Evolutionary conservation across 2,888 invertebrate species (phyloP).

Genomic region (Theretra japonica): DNA sequence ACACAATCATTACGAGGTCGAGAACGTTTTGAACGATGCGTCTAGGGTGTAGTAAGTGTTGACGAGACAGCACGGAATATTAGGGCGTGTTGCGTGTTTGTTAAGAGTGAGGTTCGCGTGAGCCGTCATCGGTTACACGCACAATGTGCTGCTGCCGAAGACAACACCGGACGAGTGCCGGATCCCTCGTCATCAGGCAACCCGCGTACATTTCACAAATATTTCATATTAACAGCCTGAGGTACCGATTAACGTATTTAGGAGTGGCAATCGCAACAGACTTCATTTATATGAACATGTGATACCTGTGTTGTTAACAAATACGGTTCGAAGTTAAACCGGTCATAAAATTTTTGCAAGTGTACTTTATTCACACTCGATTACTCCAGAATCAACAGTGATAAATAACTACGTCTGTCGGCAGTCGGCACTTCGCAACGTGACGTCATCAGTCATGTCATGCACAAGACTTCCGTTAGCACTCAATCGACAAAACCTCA

Average conservation of each 20-base stretch:
- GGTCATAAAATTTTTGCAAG: background rate
- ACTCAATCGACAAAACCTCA: conserved; percentile 11
- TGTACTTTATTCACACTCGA: conserved; percentile 3
- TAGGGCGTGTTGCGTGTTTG: conserved; percentile 51
- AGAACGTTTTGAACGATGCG: conserved; percentile 76
- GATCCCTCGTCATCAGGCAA: conserved; percentile 77
- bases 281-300: background rate
- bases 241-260: conserved; percentile 43
- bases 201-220: conserved; percentile 65
- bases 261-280: conserved; percentile 12
- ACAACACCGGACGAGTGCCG: conserved; percentile 77
- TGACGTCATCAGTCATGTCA: conserved; percentile 29
- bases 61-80: conserved; percentile 58
- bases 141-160: conserved; percentile 74
- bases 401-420: conserved; percentile 9
- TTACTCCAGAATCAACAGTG: conserved; percentile 3
- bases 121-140: conserved; percentile 58
- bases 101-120: conserved; percentile 65
- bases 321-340: background rate
- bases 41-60: conserved; percentile 76
- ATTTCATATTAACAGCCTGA: conserved; percentile 55
- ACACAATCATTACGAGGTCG: conserved; percentile 68
- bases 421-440: conserved; percentile 26
- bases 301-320: background rate
- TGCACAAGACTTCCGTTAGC: conserved; percentile 22